phyloP scores from a whole-genome alignment of 2,113 vertebrate species.

The Sciurus niger region DNA sequence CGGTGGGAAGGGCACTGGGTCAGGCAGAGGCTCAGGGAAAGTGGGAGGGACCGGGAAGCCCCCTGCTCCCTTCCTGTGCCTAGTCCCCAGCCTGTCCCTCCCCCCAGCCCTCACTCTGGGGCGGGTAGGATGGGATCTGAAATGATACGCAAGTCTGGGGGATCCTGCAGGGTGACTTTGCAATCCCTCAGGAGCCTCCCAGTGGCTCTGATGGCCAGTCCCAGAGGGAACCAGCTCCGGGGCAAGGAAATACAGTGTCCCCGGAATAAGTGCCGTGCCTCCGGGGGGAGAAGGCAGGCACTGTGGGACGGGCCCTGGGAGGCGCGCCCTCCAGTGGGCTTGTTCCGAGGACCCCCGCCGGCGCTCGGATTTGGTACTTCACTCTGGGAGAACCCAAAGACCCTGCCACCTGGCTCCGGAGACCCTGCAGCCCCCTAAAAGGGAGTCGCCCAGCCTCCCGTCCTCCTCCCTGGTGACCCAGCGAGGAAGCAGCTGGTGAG shows the following conservation, averaged over 20 bases:
- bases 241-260: not conserved
- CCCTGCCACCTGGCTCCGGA: not conserved
- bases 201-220: not conserved
- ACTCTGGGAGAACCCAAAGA: not conserved
- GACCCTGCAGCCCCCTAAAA: not conserved
- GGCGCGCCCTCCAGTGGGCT: fast-evolving
- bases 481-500: not conserved
- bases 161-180: not conserved
- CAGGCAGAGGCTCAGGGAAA: too few relatives aligned
- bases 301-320: fast-evolving
- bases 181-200: not conserved
- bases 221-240: not conserved
- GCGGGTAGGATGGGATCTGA: not conserved
- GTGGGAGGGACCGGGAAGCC: not conserved
- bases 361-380: fast-evolving
- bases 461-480: not conserved
- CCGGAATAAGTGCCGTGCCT: not conserved
- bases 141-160: not conserved
- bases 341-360: fast-evolving
- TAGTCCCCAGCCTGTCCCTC: not conserved
- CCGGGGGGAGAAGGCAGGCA: fast-evolving
- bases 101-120: fast-evolving
- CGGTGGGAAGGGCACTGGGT: not conserved
- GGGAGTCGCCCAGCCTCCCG: too few relatives aligned
- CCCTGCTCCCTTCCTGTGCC: not conserved